Base-by-base conservation (phyloP, 2,113 vertebrate genomes). In the Castor canadensis region DNA sequence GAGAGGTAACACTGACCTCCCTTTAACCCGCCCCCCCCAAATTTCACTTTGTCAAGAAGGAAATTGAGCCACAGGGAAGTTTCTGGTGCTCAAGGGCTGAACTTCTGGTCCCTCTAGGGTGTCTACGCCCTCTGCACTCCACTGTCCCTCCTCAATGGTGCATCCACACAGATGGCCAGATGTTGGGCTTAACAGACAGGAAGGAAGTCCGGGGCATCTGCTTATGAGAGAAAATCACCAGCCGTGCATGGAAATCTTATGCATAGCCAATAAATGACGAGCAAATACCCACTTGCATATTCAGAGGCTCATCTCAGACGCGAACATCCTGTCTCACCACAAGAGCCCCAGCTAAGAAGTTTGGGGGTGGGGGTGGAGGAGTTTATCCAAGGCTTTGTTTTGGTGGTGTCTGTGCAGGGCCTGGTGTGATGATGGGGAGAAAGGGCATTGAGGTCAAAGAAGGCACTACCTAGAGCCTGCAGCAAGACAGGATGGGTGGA, bases 191-290 rank as follows among this genome's bases (percentile, higher is more conserved):
- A 64, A 72, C 26, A 32, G 54, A 30, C 66, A 56, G 73, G 73
- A 40, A 89, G 69, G 77, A 91, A n/a, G 86, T 80, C 19, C 13
- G 47, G 82, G 86, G 82, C 67, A 72, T 77, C 86, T 87, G 91
- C 66, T 94, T 82, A 40, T 20, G 89, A 72, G 76, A 66, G 49
- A 77, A 82, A 43, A 71, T 80, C 16, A 0, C 79, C 87, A 60
- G 71, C 35, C 0, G 2, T 16, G 80, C 0, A 0, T 54, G 56
- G 77, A 71, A 20, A 62, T 89, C 71, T 66, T 83, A 82, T 9
- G 47, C 77, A n/a, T 35, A 54, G 28, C 81, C 66, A 88, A 81
- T 45, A 64, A 83, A 4, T 5, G 81, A 22, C 4, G 19, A 58
- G 67, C 54, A 81, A 64, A 89, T 35, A 16, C 49, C 54, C n/a